A percentile compares a stretch with the other conserved stretches of the same genome.
These are phyloP conservation scores for Eudyptes chrysolophus DNA, from an alignment of 2,113 vertebrate species.

Conservation along the genomic window DNA sequence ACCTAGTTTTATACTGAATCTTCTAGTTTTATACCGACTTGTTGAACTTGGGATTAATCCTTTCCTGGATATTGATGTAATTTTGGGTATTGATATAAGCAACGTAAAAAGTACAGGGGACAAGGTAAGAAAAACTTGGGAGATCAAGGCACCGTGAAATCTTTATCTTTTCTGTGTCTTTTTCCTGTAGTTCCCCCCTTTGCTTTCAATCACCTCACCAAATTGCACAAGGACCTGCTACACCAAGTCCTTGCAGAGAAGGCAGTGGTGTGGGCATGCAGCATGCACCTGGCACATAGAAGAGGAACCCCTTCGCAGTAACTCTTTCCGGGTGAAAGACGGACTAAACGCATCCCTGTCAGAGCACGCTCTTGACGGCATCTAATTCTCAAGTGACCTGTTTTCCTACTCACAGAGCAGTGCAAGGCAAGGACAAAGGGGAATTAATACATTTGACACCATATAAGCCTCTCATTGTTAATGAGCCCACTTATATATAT, in stretches of 20 bases:
- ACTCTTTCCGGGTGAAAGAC: not conserved
- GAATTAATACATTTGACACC: not conserved
- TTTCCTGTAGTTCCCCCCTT: not conserved
- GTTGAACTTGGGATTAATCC: not conserved
- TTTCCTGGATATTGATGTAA: not conserved
- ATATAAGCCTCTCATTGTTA: not conserved
- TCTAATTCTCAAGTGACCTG: not conserved
- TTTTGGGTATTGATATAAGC: not conserved
- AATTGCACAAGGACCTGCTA: not conserved
- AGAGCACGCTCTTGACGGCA: not conserved
- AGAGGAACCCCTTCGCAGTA: not conserved
- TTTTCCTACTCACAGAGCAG: not conserved
- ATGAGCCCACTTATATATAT: not conserved
- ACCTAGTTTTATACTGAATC: not conserved
- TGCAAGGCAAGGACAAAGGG: not conserved
- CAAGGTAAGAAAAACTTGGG: not conserved
- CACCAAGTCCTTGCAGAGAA: not conserved
- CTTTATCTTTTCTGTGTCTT: not conserved
- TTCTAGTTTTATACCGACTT: not conserved
- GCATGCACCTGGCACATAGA: rapidly evolving
- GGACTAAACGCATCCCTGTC: not conserved
- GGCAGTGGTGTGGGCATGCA: not conserved
- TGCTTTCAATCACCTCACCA: not conserved
- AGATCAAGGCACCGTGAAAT: not conserved
- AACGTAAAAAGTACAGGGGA: not conserved